Evolutionary conservation across 2,113 vertebrate genomes (phyloP).

Genomic region (Actenoides hombroni): DNA sequence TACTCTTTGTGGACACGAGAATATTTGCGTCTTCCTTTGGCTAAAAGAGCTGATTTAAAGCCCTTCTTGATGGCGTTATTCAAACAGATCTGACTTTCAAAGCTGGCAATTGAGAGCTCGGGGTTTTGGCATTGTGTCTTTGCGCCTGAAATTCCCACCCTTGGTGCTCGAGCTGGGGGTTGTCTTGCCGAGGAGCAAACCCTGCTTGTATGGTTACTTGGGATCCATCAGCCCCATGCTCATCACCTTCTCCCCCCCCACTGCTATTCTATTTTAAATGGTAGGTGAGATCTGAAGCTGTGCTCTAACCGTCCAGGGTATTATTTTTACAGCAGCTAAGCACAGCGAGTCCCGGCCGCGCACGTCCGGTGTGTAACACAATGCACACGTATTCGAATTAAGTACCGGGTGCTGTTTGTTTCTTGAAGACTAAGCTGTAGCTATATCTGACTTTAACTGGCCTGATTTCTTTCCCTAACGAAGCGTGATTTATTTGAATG

Average conservation of each 20-base stretch:
- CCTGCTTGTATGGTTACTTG: fast-evolving
- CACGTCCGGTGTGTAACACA: neutral
- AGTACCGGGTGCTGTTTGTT: neutral
- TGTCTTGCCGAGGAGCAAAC: neutral
- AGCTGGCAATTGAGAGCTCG: neutral
- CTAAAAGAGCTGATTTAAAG: neutral
- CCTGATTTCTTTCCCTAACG: neutral
- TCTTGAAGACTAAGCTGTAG: neutral
- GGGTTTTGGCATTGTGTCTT: neutral
- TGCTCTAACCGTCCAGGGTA: neutral
- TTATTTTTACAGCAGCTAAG: neutral
- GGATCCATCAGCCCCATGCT: neutral
- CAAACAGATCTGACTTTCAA: neutral
- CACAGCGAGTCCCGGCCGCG: fast-evolving
- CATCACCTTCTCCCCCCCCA: neutral
- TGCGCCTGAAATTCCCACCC: neutral
- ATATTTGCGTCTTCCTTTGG: neutral
- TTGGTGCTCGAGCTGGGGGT: neutral
- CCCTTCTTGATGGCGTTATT: neutral
- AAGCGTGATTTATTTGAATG: neutral
- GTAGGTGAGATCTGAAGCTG: neutral
- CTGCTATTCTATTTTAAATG: fast-evolving
- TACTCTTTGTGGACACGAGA: neutral
- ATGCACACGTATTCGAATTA: neutral
- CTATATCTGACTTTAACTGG: neutral